Base-by-base conservation (phyloP, 2,888 invertebrate genomes). In the Erebia palarica region DNA sequence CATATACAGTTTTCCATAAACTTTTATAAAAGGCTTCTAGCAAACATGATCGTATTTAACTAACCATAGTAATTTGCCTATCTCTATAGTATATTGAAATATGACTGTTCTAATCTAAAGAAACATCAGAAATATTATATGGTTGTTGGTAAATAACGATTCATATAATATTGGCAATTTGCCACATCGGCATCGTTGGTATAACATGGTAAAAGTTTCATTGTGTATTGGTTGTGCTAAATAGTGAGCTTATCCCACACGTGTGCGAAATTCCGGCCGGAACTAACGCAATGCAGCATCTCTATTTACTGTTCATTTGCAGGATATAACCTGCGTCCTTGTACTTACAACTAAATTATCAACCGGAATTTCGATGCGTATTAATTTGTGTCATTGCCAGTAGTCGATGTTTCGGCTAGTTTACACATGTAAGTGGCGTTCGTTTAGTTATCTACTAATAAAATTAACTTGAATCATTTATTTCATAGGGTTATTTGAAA, bases 401-500 rank as follows among this genome's bases (percentile, higher is more conserved):
- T n/a, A 51, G 14, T 58, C 16, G 16, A 42, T 61, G 36, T 61
- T 42, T 61, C 10, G 60, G n/a, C 49, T 42, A 18, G 47, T 36
- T 7, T 36, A 36, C 36, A 36, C 7, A 5, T 36, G 36, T 36
- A 36, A 36, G 36, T 36, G 36, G 36, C 36, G 0, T 5, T 36
- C 36, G 36, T 36, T 36, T 36, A 36, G 36, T 36, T 36, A 36
- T 36, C 36, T 36, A 36, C 36, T 7, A 36, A 49, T 13, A 44
- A 44, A 11, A 18, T 18, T 14, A 11, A 21, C 0, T 27, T 27
- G 5, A n/a, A 10, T n/a, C 4, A 10, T 64, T 36, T 57, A 8
- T 71, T 81, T 83, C 61, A 81, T 75, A 97, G 97, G 98, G 98
- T 18, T 99, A 99, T 88, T 92, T 99, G 75, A 97, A 97, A 95